phyloP scores from a whole-genome alignment of 2,113 vertebrate species.

The Gnathonemus echidnorhynchus region DNA sequence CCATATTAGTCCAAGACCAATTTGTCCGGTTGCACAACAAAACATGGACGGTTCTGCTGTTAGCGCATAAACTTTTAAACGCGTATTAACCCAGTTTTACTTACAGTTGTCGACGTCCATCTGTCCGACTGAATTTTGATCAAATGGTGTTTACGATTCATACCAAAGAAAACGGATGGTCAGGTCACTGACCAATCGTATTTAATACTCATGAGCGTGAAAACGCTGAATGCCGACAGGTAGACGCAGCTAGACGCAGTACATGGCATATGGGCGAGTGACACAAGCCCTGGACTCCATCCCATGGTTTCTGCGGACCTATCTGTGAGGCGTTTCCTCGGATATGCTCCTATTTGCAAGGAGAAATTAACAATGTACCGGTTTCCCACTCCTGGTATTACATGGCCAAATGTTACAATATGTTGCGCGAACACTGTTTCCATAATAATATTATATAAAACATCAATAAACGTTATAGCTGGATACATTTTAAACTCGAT shows the following conservation, averaged over 20 bases:
- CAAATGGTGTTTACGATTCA: background rate
- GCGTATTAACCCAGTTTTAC: background rate
- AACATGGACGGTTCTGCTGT: background rate
- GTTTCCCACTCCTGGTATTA: conserved; percentile 1
- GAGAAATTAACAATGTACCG: conserved; percentile 10
- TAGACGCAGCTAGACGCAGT: background rate
- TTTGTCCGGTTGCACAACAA: background rate
- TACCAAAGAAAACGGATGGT: background rate
- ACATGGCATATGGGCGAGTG: conserved; percentile 14
- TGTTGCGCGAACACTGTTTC: background rate
- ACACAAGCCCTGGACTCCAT: conserved; percentile 27
- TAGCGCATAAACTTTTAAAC: background rate
- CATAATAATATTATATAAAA: background rate
- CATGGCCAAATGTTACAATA: background rate
- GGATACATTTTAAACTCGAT: background rate
- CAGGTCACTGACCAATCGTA: background rate
- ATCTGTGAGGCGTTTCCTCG: conserved; percentile 8
- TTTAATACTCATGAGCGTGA: background rate
- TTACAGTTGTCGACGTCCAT: conserved; percentile 1
- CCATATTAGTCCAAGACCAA: background rate
- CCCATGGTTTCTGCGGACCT: conserved; percentile 1
- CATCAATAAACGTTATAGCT: background rate
- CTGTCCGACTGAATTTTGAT: background rate
- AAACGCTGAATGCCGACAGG: conserved; percentile 8
- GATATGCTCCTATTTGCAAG: background rate